Conservation (phyloP, 2,888 invertebrate species). For the Cephus sareptanus region DNA sequence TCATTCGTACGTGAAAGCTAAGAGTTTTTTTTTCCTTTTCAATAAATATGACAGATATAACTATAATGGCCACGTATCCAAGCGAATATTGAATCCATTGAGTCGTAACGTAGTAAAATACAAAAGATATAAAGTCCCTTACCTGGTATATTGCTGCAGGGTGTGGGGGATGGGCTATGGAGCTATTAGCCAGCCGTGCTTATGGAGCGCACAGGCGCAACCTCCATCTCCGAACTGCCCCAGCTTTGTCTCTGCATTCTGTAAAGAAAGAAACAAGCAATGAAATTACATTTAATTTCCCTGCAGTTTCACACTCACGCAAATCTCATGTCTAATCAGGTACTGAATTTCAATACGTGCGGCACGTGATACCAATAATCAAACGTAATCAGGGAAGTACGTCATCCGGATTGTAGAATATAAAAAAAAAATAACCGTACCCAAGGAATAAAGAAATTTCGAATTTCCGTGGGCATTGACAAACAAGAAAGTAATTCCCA, state of each 20-base stretch:
- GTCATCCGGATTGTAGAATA: not conserved
- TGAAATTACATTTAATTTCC: not conserved
- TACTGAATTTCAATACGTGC: not conserved
- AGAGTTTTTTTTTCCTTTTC: not conserved
- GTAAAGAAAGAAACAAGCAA: conserved; percentile 32
- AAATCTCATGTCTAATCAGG: too few species aligned
- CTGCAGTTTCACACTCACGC: not conserved
- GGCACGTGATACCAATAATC: not conserved
- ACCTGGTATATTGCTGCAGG: conserved; percentile 60
- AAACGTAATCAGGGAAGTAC: not conserved
- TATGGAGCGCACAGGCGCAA: conserved; percentile 62
- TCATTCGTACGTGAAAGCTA: not conserved
- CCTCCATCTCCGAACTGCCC: conserved; percentile 60
- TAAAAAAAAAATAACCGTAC: not conserved
- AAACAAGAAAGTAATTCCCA: conserved; percentile 5
- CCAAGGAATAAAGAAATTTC: not conserved
- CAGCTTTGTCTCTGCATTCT: conserved; percentile 60
- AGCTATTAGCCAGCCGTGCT: conserved; percentile 63
- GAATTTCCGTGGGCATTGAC: not conserved
- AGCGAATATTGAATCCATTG: not conserved
- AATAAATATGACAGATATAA: not conserved
- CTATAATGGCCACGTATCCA: not conserved
- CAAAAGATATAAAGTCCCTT: conserved; percentile 14
- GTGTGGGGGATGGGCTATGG: conserved; percentile 58
- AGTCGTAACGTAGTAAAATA: not conserved